A percentile compares a stretch with the other conserved stretches of the same genome.
Conservation (phyloP, 2,113 vertebrate genomes). For the Tricholaema leucomelas region DNA sequence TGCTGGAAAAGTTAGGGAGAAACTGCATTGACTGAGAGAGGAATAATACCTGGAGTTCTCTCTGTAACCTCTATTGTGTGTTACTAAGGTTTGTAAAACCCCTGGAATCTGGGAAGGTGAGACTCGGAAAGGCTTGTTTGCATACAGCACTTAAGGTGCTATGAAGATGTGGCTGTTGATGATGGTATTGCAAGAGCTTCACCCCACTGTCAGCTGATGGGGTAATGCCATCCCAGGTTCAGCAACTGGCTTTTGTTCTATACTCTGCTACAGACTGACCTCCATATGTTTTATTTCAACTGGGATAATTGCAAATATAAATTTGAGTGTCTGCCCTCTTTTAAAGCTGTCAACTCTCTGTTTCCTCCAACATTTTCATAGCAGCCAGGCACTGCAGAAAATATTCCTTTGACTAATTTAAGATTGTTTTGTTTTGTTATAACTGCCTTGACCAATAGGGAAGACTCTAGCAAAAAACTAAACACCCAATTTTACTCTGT, state of each 20-base stretch:
- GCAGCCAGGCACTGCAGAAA: not conserved
- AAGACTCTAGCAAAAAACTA: not conserved
- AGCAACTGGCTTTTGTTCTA: not conserved
- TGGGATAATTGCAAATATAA: not conserved
- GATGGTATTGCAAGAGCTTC: not conserved
- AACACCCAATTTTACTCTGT: not conserved
- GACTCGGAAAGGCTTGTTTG: not conserved
- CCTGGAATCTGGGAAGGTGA: not conserved
- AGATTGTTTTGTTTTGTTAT: not conserved
- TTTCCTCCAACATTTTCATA: not conserved
- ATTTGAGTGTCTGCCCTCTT: not conserved
- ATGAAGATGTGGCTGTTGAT: not conserved
- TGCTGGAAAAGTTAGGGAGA: not conserved
- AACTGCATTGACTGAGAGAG: not conserved
- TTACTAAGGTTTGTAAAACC: not conserved
- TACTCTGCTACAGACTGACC: not conserved
- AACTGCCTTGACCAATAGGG: not conserved
- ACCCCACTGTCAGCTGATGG: not conserved
- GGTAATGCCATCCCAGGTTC: not conserved
- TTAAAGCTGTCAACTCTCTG: not conserved
- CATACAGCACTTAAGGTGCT: not conserved
- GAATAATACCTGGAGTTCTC: not conserved
- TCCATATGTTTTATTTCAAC: not conserved
- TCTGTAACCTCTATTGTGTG: not conserved
- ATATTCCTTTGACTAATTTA: not conserved